Evolutionary conservation across 2,888 invertebrate genomes (phyloP).

Genomic region (Cheiracanthium punctorium): DNA sequence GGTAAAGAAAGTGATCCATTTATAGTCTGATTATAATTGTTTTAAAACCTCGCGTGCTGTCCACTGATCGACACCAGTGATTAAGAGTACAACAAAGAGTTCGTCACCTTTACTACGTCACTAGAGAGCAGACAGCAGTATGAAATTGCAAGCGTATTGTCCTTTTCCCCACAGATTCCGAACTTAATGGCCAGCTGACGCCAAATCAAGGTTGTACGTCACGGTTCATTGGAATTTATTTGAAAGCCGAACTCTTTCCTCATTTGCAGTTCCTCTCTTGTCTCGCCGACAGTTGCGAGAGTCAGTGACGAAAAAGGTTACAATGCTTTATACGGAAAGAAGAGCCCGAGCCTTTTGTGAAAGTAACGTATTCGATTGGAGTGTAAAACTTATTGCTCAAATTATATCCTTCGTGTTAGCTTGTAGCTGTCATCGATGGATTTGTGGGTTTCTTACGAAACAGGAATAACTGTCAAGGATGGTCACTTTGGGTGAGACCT

Average conservation of each 20-base stretch:
- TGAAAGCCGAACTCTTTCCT: conserved; percentile 36
- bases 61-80: neutral
- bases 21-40: too few relatives aligned
- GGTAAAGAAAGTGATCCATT: too few relatives aligned
- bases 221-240: conserved; percentile 59
- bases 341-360: neutral
- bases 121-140: neutral
- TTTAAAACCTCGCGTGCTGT: too few relatives aligned
- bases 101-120: neutral
- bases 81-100: neutral
- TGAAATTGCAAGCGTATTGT: conserved; percentile 1
- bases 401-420: too few relatives aligned
- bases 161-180: conserved; percentile 25
- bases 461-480: too few relatives aligned
- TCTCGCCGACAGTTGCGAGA: conserved; percentile 24
- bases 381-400: too few relatives aligned
- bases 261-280: conserved; percentile 13
- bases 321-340: conserved; percentile 34
- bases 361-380: neutral
- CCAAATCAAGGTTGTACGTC: conserved; percentile 53
- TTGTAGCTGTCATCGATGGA: too few relatives aligned
- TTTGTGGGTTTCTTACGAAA: too few relatives aligned
- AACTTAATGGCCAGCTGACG: conserved; percentile 45
- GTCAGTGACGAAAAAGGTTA: conserved; percentile 42
- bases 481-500: too few relatives aligned